Evolutionary conservation across 2,888 invertebrate genomes (phyloP).

Genomic region (Rugalucina vietnamica): DNA sequence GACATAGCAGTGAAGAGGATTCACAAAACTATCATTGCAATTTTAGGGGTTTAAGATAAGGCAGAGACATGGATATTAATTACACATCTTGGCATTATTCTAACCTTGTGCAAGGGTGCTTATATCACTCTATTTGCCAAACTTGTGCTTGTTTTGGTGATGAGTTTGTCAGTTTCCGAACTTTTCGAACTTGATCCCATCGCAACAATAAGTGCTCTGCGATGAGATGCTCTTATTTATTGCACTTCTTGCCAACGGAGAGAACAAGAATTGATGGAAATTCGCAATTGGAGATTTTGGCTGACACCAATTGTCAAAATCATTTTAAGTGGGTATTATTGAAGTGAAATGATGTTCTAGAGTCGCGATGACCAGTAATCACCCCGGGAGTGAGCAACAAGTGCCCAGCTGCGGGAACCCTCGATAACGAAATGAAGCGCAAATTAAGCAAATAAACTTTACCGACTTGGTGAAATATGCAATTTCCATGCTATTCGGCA

Average conservation of each 20-base stretch:
- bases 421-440: slow-evolving; percentile 52
- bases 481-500: slow-evolving; percentile 60
- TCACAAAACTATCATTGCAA: no score
- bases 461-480: slow-evolving; percentile 24
- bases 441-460: slow-evolving; percentile 51
- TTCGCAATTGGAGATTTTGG: slow-evolving; percentile 40
- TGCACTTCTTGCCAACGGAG: slow-evolving; percentile 58
- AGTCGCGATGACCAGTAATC: slow-evolving; percentile 15
- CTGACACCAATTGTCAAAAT: slow-evolving; percentile 41
- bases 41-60: no score
- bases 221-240: slow-evolving; percentile 52
- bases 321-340: slow-evolving; percentile 9
- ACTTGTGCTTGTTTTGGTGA: no score
- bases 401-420: slow-evolving; percentile 45
- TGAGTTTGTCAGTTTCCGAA: no score
- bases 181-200: no score
- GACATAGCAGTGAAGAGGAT: no score
- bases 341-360: slow-evolving; percentile 5
- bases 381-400: slow-evolving; percentile 51
- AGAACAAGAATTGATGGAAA: slow-evolving; percentile 65
- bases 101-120: no score
- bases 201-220: no score
- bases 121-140: no score
- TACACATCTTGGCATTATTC: no score
- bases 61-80: no score